Base-by-base conservation (phyloP, 2,797 vertebrate species). In the Tragopan temminckii region DNA sequence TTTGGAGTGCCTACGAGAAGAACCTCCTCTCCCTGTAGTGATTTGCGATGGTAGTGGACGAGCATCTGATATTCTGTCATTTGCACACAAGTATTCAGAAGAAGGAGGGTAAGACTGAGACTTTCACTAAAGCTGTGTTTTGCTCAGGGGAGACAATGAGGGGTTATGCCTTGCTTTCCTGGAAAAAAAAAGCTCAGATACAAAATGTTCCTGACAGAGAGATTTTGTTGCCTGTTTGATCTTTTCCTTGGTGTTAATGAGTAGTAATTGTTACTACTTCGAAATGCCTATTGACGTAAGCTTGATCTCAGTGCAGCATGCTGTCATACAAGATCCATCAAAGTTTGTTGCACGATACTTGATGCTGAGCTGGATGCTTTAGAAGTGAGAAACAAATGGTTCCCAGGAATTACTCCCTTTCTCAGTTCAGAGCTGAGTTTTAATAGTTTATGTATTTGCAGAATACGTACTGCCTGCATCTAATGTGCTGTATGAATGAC, bases 21-120 rank as follows among this genome's bases (percentile, higher is more conserved):
- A 99, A 2, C 99, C 99, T 5, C 99, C 99, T 0, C 98, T 99
- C 36, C 99, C 99, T 0, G 99, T 99, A 21, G 99, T 99, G 97
- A 98, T 99, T 57, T 99, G 99, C 7, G 99, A 99, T 1, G 99
- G 99, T 95, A 99, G 99, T 0, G 99, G 99, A 4, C 97, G 99
- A 4, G 99, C 99, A 3, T 99, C 99, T 0, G 99, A 99, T 95
- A 99, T 99, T 19, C 98, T 99, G 88, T 99, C 99, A 6, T 99
- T 99, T 21, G 99, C 99, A 7, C 99, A 99, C 98, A 99, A 99
- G 93, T 99, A 99, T 92, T 99, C 99, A 13, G 99, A 99, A 90
- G 98, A 99, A 36, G 99, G 98, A 97, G 99, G 99, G 99, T 99
- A 98, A 98, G 99, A 57, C 21, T 68, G 7, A 71, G 20, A 57